Evolutionary conservation across 1,140 invertebrate genomes (phyloP).

Genomic region (Aphelinus certus): DNA sequence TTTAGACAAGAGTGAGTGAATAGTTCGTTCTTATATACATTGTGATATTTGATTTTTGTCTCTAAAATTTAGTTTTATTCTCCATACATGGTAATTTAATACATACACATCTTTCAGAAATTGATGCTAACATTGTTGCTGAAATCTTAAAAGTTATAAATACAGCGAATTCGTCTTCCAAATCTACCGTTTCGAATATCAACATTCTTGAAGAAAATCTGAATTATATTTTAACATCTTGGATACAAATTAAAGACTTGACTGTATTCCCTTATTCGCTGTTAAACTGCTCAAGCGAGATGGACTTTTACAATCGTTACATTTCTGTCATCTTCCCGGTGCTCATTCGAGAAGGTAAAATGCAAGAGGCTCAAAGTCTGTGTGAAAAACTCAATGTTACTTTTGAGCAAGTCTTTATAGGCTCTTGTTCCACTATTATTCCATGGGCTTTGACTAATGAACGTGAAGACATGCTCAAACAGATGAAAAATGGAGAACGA

Average conservation of each 20-base stretch:
- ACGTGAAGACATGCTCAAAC: conserved; percentile 7
- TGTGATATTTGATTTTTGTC: too few species aligned
- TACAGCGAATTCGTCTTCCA: conserved; percentile 37
- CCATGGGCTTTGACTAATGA: conserved; percentile 47
- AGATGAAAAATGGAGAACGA: conserved; percentile 41
- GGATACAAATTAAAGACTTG: conserved; percentile 45
- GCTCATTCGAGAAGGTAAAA: conserved; percentile 32
- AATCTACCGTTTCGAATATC: conserved; percentile 45
- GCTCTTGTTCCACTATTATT: conserved; percentile 55
- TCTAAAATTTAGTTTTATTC: too few species aligned
- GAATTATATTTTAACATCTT: conserved; percentile 52
- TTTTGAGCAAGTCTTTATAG: conserved; percentile 55
- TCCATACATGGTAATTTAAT: not conserved
- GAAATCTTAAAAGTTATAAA: conserved; percentile 52
- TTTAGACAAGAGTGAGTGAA: too few species aligned
- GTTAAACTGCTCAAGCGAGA: conserved; percentile 50
- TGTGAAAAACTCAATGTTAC: conserved; percentile 48
- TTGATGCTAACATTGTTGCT: conserved; percentile 51
- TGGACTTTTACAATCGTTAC: conserved; percentile 61
- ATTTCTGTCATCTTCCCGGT: conserved; percentile 50
- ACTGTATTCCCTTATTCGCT: conserved; percentile 58
- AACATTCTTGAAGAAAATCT: conserved; percentile 53
- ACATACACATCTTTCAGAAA: conserved; percentile 18
- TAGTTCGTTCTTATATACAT: too few species aligned
- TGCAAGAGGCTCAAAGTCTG: conserved; percentile 44